Base-by-base conservation (phyloP, 2,888 invertebrate species). In the Cyclophora albipunctata region DNA sequence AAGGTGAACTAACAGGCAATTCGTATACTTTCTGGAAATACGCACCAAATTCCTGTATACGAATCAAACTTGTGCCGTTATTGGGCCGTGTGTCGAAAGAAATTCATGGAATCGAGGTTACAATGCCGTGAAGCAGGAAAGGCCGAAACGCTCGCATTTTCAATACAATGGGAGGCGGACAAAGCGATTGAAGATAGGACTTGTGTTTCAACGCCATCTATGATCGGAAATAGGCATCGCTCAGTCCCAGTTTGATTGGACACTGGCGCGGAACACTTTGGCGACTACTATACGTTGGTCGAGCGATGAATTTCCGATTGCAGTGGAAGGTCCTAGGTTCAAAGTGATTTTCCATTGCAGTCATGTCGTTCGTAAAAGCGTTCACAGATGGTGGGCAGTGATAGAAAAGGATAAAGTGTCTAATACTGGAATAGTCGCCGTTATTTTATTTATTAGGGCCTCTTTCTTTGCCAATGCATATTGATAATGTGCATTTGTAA, bases 141-240 rank as follows among this genome's bases (percentile, higher is more conserved):
- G 73, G 77, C 78, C 78, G 82, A 82, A 83, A 59, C 64, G 60
- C 61, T 71, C 66, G 64, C 64, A 70, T 68, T 73, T 66, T 70
- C 64, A 59, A 62, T 59, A 73, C 78, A 79, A 73, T 71, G 53
- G 55, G 46, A 51, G 4, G 5, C 20, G 64, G 69, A 69, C 76
- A 73, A 73, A 72, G 69, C 78, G 79, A 84, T 85, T 82, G 79
- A 20, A 20, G 20, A 20, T 20, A 20, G 20, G 20, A 20, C 20
- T 20, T 20, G 20, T 20, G 67, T 61, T 59, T 60, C 73, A 75
- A 62, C 77, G 81, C 80, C 87, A 87, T 85, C 87, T 86, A 71
- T 69, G 66, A 62, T 64, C 75, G 85, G 84, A 84, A 84, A 84
- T 81, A 67, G 73, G 79, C 71, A 85, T 73, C 81, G 78, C 81